Evolutionary conservation across 2,113 vertebrate genomes (phyloP).

Genomic region (Pseudorectes ferrugineus): DNA sequence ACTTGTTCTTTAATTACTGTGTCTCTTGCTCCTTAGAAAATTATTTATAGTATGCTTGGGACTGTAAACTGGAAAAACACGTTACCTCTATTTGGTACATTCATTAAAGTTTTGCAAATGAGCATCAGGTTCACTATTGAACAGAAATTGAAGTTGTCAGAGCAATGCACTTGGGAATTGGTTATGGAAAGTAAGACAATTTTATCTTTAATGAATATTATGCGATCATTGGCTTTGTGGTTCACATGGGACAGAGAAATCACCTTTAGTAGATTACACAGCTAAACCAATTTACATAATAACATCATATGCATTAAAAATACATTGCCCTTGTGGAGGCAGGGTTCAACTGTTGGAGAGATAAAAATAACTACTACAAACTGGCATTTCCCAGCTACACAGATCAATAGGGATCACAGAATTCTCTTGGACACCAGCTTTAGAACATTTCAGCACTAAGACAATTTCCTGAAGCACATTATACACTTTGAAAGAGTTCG

Average conservation of each 20-base stretch:
- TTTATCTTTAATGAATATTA: conserved; percentile 66
- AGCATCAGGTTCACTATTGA: conserved; percentile 38
- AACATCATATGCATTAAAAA: conserved; percentile 62
- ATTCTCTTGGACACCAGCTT: conserved; percentile 28
- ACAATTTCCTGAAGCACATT: conserved; percentile 26
- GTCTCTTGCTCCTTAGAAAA: conserved; percentile 17
- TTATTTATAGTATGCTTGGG: not conserved
- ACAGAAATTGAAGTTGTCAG: conserved; percentile 56
- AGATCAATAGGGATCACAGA: conserved; percentile 28
- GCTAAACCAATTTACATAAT: conserved; percentile 67
- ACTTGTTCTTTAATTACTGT: conserved; percentile 18
- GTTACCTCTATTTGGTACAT: not conserved
- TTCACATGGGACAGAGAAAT: conserved; percentile 47
- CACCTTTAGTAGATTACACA: conserved; percentile 63
- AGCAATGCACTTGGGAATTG: conserved; percentile 18
- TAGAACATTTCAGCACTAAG: conserved; percentile 25
- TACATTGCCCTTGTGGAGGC: conserved; percentile 46
- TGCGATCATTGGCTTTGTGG: conserved; percentile 54
- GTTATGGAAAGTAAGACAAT: conserved; percentile 59
- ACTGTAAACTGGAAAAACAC: not conserved
- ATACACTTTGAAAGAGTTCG: not conserved
- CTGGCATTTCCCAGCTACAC: not conserved
- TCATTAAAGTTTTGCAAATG: conserved; percentile 41
- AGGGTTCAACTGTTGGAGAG: conserved; percentile 13
- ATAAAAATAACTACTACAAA: conserved; percentile 42